phyloP scores from a whole-genome alignment of 2,113 vertebrate genomes.

The Dipodomys spectabilis region DNA sequence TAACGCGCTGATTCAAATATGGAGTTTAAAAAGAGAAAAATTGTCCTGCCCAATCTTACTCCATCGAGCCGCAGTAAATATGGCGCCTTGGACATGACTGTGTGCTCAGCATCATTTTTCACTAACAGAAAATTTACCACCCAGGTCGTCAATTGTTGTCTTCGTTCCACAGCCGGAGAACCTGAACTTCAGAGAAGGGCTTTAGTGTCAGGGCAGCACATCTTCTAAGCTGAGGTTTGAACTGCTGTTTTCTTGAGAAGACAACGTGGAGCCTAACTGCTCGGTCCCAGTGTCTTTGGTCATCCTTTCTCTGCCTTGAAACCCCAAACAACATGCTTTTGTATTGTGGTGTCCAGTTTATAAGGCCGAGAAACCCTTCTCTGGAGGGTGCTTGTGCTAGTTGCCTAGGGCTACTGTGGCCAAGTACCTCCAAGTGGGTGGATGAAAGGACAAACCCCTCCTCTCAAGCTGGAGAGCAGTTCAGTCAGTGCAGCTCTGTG shows the following conservation, averaged over 20 bases:
- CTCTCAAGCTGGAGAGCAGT: too few species aligned
- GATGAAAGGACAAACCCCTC: neutral
- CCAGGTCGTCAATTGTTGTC: too few species aligned
- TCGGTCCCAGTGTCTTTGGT: too few species aligned
- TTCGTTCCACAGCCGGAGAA: neutral
- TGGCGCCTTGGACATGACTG: neutral
- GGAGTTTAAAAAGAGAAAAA: neutral
- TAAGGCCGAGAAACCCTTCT: too few species aligned
- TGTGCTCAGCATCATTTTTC: too few species aligned
- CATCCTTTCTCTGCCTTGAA: too few species aligned
- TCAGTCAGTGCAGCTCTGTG: too few species aligned
- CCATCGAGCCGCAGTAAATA: neutral
- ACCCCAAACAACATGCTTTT: too few species aligned
- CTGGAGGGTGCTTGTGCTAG: too few species aligned
- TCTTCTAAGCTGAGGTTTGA: neutral
- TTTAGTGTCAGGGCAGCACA: neutral
- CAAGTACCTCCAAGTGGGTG: too few species aligned
- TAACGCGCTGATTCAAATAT: neutral
- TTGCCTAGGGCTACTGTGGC: too few species aligned
- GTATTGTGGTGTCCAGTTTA: too few species aligned
- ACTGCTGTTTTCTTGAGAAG: neutral
- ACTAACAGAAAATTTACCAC: neutral
- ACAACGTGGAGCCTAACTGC: accelerated
- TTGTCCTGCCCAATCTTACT: neutral
- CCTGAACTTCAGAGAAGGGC: neutral